Base-by-base conservation (phyloP, 2,888 invertebrate genomes). In the Arctia plantaginis region DNA sequence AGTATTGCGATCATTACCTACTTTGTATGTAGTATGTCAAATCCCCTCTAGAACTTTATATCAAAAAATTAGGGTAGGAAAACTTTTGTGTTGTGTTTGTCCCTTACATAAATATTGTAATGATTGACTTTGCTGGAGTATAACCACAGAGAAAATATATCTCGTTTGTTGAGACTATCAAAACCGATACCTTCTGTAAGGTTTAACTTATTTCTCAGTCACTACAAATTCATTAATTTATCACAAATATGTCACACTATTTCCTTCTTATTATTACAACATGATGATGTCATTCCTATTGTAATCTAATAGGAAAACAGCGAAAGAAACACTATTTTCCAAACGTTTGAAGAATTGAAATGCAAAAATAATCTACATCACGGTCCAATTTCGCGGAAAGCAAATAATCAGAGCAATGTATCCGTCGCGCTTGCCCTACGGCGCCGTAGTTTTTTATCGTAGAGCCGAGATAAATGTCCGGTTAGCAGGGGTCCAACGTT, bases 401-500 rank as follows among this genome's bases (percentile, higher is more conserved):
- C 85, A 84, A 85, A 84, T 85, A 84, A 88, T 89, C 86, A 83
- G 76, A 72, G 84, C 85, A 77, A 86, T 88, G 87, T 86, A 87
- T 84, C 85, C 86, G 80, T 77, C 76, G 81, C 84, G 72, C 77
- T 82, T 83, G 80, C 89, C 91, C 88, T 88, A 85, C 86, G 87
- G 86, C 88, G 83, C 83, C 86, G 88, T 89, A 91, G 91, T 92
- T 92, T 92, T 93, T 92, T 92, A 92, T 91, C 92, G 90, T 85
- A 86, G 89, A 88, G 85, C 87, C 87, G 88, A 92, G 93, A 93
- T 95, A 94, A 95, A 95, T 95, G 94, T 92, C 93, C 94, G 95
- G 95, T 94, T 94, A 94, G 91, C 92, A 88, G 92, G 94, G 94
- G 94, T 90, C 92, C 94, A 92, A 92, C 94, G 91, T 94, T 95